Evolutionary conservation across 2,888 invertebrate species (phyloP).

Genomic region (Eilema depressum): DNA sequence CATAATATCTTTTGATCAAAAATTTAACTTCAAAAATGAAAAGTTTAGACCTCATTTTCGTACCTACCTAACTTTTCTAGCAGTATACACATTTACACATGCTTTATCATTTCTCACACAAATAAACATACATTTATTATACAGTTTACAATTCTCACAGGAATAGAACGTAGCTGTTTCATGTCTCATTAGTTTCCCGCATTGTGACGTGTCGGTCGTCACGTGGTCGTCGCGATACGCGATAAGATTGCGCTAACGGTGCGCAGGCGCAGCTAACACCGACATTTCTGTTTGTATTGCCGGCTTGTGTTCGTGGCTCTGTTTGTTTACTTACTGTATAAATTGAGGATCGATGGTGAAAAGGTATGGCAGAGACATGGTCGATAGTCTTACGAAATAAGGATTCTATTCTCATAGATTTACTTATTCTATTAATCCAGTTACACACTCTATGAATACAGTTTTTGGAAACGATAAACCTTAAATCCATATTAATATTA

Average conservation of each 20-base stretch:
- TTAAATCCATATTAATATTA: too few relatives aligned
- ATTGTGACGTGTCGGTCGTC: constrained; percentile 46
- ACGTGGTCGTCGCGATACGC: constrained; percentile 37
- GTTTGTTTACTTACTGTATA: not conserved
- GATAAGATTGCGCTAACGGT: constrained; percentile 41
- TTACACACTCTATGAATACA: too few relatives aligned
- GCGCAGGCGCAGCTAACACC: constrained; percentile 34
- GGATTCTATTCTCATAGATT: too few relatives aligned
- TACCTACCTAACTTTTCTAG: too few relatives aligned
- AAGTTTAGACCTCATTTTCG: too few relatives aligned
- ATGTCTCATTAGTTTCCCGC: constrained; percentile 24
- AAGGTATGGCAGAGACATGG: not conserved
- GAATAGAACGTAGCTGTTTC: not conserved
- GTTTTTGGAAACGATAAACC: too few relatives aligned
- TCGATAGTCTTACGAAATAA: not conserved
- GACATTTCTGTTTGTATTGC: constrained; percentile 2
- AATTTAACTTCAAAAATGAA: too few relatives aligned
- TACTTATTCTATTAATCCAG: too few relatives aligned
- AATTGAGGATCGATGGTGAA: not conserved
- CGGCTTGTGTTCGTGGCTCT: not conserved
- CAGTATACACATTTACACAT: not conserved
- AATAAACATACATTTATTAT: not conserved
- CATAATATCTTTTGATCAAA: too few relatives aligned
- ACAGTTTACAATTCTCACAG: constrained; percentile 13
- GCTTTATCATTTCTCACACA: not conserved